Conservation (phyloP, 1,140 invertebrate species). For the Caerostris darwini region DNA sequence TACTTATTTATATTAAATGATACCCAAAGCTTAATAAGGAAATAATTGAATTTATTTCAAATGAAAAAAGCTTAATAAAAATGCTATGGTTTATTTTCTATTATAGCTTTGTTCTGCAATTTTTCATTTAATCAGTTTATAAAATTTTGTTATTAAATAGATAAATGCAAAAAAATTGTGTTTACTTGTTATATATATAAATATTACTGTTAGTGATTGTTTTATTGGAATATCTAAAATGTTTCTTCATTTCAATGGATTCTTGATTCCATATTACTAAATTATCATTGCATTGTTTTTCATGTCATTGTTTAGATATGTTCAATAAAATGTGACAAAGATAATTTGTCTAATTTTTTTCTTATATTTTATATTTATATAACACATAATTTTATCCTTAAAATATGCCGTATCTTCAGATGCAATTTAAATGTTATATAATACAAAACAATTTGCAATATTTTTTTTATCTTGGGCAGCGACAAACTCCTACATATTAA, state of each 20-base stretch:
- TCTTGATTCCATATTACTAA: not conserved
- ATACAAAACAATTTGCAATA: too few species aligned
- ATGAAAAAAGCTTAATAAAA: not conserved
- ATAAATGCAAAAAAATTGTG: not conserved
- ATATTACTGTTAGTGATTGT: not conserved
- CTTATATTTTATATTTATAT: too few species aligned
- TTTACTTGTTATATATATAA: not conserved
- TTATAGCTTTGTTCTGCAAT: not conserved
- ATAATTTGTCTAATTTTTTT: too few species aligned
- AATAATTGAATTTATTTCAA: not conserved
- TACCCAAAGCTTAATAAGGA: not conserved
- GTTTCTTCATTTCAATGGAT: not conserved
- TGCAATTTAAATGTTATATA: not conserved
- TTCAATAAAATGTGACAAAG: constrained; percentile 48
- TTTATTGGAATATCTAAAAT: not conserved
- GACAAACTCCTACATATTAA: too few species aligned
- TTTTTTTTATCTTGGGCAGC: too few species aligned
- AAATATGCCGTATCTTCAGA: too few species aligned
- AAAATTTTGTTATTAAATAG: not conserved
- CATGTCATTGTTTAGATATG: constrained; percentile 51
- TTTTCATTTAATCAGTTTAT: not conserved
- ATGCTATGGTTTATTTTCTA: not conserved
- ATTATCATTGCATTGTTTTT: constrained; percentile 61
- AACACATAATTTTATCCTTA: too few species aligned
- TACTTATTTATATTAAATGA: not conserved